phyloP scores from a whole-genome alignment of 2,888 invertebrate genomes.

The Agrotis segetum region DNA sequence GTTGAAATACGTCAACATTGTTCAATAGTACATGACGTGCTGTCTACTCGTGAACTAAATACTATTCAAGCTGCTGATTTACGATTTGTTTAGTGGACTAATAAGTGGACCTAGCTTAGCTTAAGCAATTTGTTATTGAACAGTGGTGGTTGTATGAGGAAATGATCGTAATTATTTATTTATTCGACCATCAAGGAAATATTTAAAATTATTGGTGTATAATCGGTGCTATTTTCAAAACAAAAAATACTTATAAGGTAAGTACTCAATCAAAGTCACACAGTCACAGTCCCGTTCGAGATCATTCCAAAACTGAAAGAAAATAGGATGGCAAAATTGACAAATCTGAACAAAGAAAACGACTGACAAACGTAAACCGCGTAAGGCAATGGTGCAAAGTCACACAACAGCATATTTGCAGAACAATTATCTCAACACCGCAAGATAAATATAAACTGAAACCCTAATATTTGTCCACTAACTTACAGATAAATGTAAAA shows the following conservation, averaged over 20 bases:
- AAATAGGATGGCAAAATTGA: background rate
- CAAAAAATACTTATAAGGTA: background rate
- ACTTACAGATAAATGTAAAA: constrained; percentile 4
- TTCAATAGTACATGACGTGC: constrained; percentile 62
- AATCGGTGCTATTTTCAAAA: background rate
- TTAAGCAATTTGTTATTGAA: constrained; percentile 50
- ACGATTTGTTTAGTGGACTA: constrained; percentile 61
- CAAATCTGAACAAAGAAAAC: background rate
- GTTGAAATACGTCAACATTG: constrained; percentile 59
- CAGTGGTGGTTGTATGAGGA: constrained; percentile 18
- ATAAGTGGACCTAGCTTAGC: constrained; percentile 47
- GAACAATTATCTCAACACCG: constrained; percentile 24
- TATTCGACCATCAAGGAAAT: constrained; percentile 9
- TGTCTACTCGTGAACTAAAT: constrained; percentile 67
- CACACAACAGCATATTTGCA: constrained; percentile 15
- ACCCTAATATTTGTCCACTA: constrained; percentile 20
- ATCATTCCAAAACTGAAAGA: background rate
- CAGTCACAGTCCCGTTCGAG: background rate
- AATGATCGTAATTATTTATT: constrained; percentile 18
- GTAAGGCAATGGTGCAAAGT: constrained; percentile 6
- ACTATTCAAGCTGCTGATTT: constrained; percentile 65
- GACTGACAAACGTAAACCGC: background rate
- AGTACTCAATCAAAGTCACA: too few species aligned
- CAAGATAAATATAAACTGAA: constrained; percentile 26
- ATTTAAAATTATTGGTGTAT: too few species aligned